These are phyloP conservation scores for Agrochola lota DNA, from an alignment of 2,888 invertebrate species.

Conservation along the genomic window DNA sequence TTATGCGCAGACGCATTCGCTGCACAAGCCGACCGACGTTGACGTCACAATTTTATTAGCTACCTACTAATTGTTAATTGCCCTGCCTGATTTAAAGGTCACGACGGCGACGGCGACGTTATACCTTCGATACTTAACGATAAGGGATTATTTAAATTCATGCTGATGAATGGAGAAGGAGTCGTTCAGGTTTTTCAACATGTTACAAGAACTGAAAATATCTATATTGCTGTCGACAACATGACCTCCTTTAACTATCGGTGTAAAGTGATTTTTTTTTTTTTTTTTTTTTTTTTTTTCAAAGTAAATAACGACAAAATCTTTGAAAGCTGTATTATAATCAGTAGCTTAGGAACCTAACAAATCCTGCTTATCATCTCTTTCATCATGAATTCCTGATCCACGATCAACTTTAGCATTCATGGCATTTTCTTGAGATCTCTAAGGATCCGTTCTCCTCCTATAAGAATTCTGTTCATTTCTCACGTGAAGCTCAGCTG, in stretches of 20 bases:
- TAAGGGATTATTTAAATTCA: constrained; percentile 18
- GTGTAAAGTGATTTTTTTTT: neutral
- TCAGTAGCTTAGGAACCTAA: too few species aligned
- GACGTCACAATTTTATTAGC: constrained; percentile 45
- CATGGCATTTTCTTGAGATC: neutral
- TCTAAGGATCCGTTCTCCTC: neutral
- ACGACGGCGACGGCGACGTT: neutral
- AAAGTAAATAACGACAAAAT: neutral
- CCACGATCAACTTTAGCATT: neutral
- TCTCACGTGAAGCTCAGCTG: neutral
- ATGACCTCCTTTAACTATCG: too few species aligned
- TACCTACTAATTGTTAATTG: constrained; percentile 56
- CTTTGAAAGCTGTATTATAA: neutral
- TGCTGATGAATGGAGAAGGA: constrained; percentile 1
- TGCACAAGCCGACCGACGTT: constrained; percentile 44
- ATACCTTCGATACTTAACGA: neutral
- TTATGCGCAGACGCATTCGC: constrained; percentile 43
- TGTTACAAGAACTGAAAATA: neutral
- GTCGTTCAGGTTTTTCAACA: neutral
- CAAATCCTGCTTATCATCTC: neutral
- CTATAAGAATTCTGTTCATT: constrained; percentile 28
- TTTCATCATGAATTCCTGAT: neutral
- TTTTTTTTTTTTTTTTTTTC: too few species aligned
- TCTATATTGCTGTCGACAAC: neutral
- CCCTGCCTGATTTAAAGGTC: constrained; percentile 55